A percentile compares a stretch with the other conserved stretches of the same genome.
These are phyloP conservation scores for Oligia fasciuncula DNA, from an alignment of 2,888 invertebrate genomes.

Conservation along the genomic window DNA sequence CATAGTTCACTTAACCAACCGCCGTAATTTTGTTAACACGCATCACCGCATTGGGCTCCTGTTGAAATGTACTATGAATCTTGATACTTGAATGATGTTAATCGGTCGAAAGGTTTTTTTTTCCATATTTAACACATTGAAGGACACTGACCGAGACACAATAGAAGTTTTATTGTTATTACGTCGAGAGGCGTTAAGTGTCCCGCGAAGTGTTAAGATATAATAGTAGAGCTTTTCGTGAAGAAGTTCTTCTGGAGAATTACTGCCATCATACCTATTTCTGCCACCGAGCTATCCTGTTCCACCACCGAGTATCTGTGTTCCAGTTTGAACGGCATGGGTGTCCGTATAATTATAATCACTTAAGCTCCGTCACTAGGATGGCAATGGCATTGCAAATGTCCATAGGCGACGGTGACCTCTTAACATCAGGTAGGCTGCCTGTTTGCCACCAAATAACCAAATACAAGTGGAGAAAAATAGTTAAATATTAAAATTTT, in stretches of 20 bases:
- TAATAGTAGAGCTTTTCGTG: background rate
- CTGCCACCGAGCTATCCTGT: background rate
- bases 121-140: background rate
- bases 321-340: background rate
- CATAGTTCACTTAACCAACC: conserved; percentile 89
- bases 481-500: background rate
- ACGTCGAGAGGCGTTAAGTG: too few species aligned
- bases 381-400: background rate
- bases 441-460: background rate
- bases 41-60: conserved; percentile 86
- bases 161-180: too few species aligned
- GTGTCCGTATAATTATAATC: background rate
- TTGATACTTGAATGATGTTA: conserved; percentile 76
- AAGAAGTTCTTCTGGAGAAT: background rate
- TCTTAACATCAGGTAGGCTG: background rate
- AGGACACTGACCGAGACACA: too few species aligned
- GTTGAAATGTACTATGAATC: conserved; percentile 69
- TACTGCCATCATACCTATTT: background rate
- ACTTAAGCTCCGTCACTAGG: background rate
- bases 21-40: conserved; percentile 87
- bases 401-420: background rate
- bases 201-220: background rate
- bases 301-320: background rate
- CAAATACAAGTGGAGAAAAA: background rate
- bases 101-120: background rate